These are phyloP conservation scores for Teleiodes luculella DNA, from an alignment of 2,888 invertebrate species.

Conservation along the genomic window DNA sequence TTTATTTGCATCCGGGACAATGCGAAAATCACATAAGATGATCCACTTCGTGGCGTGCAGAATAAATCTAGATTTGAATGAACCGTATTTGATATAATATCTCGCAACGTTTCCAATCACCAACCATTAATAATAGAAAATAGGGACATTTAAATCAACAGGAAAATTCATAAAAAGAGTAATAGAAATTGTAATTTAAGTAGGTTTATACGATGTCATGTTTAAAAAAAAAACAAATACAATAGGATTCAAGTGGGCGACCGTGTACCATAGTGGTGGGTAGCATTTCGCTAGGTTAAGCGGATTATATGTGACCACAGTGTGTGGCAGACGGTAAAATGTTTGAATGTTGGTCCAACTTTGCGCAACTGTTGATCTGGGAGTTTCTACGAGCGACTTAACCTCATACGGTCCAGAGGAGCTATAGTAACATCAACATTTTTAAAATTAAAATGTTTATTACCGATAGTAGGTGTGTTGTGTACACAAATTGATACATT, in stretches of 20 bases:
- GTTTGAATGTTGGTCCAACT: background rate
- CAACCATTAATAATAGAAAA: too few species aligned
- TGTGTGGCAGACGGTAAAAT: background rate
- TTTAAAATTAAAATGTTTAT: background rate
- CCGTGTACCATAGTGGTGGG: too few species aligned
- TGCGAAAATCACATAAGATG: constrained; percentile 54
- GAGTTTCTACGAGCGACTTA: background rate
- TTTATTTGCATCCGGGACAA: constrained; percentile 40
- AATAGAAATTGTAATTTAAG: too few species aligned
- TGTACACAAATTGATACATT: too few species aligned
- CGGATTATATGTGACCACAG: too few species aligned
- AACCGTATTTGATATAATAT: constrained; percentile 18
- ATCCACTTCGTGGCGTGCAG: constrained; percentile 47
- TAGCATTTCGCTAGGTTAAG: background rate
- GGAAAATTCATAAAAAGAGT: too few species aligned
- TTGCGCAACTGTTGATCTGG: constrained; percentile 1
- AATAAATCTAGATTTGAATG: constrained; percentile 49
- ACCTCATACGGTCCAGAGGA: background rate
- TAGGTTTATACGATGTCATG: too few species aligned
- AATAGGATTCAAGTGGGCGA: too few species aligned
- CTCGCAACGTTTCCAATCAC: constrained; percentile 1
- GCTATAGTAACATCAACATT: background rate
- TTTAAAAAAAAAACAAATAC: too few species aligned
- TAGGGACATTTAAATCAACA: too few species aligned
- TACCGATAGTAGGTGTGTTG: background rate